Evolutionary conservation across 2,888 invertebrate species (phyloP), one percentile per base, ranked within the genome.

Genomic region (Alviniconcha strummeri): DNA sequence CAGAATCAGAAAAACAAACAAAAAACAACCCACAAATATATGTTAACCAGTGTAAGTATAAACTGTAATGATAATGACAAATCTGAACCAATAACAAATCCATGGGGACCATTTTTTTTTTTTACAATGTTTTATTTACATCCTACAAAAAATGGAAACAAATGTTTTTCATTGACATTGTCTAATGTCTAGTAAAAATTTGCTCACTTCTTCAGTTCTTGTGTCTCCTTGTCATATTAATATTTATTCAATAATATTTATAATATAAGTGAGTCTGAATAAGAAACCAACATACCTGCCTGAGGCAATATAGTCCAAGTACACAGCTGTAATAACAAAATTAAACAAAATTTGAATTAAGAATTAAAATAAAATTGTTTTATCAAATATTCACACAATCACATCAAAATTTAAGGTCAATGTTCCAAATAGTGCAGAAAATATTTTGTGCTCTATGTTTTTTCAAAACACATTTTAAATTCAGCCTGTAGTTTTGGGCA

Each of bases 271-370:
- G n/a, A 64, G 54, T 71, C 4, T 69, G 13, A 56, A 67, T 57
- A 5, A 69, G 76, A 71, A 60, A 13, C 36, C 6, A 56, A 85
- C 87, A 82, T 87, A 91, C 91, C 97, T 95, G 17, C 97, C 97
- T 0, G 97, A 97, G 2, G 97, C 97, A 83, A 96, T 96, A 94
- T 97, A 97, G 94, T 98, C 97, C 94, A 97, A 97, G 93, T 97
- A 97, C 15, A 97, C 96, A 75, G 92, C 94, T 93, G 90, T 84
- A 92, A 89, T 56, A 86, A 91, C 83, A 77, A 84, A 85, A 36
- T 80, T 4, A 52, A 64, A 36, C 17, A 72, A 60, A 67, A 19
- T 52, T 54, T 9, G 15, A 64, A n/a, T 69, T 69, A n/a, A 7
- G 6, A 69, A 69, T 7, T 17, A 69, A n/a, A 69, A 69, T n/a